A percentile compares a stretch with the other conserved stretches of the same genome.
These are phyloP conservation scores for Nasua narica DNA, from an alignment of 2,797 vertebrate genomes.

Conservation along the genomic window DNA sequence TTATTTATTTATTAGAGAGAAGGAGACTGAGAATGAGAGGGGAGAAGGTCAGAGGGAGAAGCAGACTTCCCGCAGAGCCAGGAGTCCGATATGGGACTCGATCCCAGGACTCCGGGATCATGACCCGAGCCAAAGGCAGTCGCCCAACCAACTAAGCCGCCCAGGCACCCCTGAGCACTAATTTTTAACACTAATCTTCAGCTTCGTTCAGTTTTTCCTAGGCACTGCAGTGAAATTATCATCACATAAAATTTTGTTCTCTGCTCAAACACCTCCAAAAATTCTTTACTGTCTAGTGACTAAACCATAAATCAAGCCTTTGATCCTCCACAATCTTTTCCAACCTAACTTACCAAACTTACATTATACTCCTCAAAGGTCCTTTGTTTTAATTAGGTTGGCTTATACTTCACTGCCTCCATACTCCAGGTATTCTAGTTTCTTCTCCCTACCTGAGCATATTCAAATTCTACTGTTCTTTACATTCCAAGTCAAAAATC, in stretches of 20 bases:
- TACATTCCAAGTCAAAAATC: neutral
- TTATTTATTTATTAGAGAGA: too few species aligned
- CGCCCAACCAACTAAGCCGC: too few species aligned
- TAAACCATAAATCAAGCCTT: constrained; percentile 27
- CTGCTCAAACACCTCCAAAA: constrained; percentile 1
- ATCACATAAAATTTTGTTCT: neutral
- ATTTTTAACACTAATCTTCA: neutral
- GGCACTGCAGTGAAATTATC: constrained; percentile 11
- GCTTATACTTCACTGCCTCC: neutral
- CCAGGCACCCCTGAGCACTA: too few species aligned
- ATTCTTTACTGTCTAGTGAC: neutral
- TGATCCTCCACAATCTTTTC: neutral
- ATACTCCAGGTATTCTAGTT: neutral
- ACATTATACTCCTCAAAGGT: neutral
- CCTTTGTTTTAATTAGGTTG: neutral
- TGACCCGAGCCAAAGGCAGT: too few species aligned
- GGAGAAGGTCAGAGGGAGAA: too few species aligned
- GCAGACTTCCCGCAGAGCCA: too few species aligned
- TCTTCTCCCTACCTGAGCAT: neutral
- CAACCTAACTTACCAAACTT: neutral
- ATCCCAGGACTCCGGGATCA: too few species aligned
- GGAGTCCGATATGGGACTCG: too few species aligned
- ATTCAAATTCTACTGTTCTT: constrained; percentile 1
- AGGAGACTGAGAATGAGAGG: too few species aligned
- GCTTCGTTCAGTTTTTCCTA: neutral